phyloP scores from a whole-genome alignment of 2,113 vertebrate species.

The Recurvirostra avosetta region DNA sequence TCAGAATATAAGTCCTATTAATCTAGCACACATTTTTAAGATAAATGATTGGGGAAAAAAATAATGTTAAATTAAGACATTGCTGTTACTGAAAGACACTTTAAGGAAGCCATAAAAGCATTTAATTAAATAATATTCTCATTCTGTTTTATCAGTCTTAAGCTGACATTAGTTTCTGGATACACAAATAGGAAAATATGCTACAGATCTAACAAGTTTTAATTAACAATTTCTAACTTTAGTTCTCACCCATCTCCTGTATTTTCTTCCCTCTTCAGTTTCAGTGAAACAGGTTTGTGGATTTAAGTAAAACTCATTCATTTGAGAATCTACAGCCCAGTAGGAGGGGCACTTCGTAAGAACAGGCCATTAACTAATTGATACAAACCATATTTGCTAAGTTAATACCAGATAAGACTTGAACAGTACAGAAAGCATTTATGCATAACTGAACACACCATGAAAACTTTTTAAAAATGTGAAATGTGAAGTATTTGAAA shows the following conservation, averaged over 20 bases:
- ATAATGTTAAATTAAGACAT: background rate
- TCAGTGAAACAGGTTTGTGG: background rate
- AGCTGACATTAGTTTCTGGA: background rate
- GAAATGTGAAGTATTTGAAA: background rate
- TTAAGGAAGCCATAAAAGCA: background rate
- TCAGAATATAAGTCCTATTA: background rate
- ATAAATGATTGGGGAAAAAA: background rate
- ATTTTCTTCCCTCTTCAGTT: slow-evolving; percentile 24
- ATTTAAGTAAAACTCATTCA: slow-evolving; percentile 32
- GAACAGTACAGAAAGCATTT: background rate
- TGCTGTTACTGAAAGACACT: background rate
- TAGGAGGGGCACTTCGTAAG: slow-evolving; percentile 26
- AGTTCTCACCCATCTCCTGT: slow-evolving; percentile 55
- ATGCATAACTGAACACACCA: background rate
- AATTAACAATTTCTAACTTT: background rate
- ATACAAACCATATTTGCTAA: slow-evolving; percentile 18
- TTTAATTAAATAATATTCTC: background rate
- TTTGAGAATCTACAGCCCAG: background rate
- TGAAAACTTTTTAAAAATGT: background rate
- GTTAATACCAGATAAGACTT: slow-evolving; percentile 49
- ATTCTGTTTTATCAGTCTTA: background rate
- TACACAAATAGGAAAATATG: background rate
- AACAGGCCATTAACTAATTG: background rate
- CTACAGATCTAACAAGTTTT: background rate
- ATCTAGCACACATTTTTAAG: background rate